Base-by-base conservation (phyloP, 2,113 vertebrate species). In the Anolis carolinensis region DNA sequence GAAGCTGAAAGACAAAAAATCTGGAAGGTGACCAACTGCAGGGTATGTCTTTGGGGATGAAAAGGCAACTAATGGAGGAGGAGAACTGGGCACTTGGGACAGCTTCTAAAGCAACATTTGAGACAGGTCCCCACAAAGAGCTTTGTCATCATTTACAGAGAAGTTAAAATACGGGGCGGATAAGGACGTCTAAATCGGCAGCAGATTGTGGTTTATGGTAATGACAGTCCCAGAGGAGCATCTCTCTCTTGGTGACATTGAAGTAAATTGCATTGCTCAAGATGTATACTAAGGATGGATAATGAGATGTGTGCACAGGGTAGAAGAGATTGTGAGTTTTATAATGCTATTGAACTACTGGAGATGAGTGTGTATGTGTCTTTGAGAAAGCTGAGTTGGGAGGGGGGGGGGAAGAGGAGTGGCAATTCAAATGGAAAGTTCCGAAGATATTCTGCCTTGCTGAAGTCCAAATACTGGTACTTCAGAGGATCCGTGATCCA, bases 121-220 rank as follows among this genome's bases (percentile, higher is more conserved):
- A 86, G 79, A 75, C 2, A 7, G 39, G 44, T 18, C 39, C 16
- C 71, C 82, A 39, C 76, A 89, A 86, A 91, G 65, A 36, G 13
- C 39, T 89, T 91, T 44, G 36, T 88, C 86, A 88, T 90, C 27
- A 0, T 90, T 94, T 91, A 81, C 91, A 89, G 92, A 84, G 76
- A 90, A 93, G 79, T 91, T 94, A 87, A 84, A 94, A 74, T 75
- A 92, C 92, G 79, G 86, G 91, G 79, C 87, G 89, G 48, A 68
- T 94, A 93, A 94, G 94, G 88, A 90, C 88, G 6, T 83, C 79
- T 52, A 92, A 90, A 91, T 82, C 93, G 88, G 75, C 77, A 96
- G 90, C 95, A 96, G 95, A 94, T 95, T 94, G 94, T 91, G 75
- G 90, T 93, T 96, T 93, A 94, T 93, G 90, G 83, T 94, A 94